Percentiles rank a stretch among this genome's conserved stretches.
These are phyloP conservation scores for Enteromius trimaculatus DNA, from an alignment of 2,797 vertebrate genomes.

Conservation along the genomic window DNA sequence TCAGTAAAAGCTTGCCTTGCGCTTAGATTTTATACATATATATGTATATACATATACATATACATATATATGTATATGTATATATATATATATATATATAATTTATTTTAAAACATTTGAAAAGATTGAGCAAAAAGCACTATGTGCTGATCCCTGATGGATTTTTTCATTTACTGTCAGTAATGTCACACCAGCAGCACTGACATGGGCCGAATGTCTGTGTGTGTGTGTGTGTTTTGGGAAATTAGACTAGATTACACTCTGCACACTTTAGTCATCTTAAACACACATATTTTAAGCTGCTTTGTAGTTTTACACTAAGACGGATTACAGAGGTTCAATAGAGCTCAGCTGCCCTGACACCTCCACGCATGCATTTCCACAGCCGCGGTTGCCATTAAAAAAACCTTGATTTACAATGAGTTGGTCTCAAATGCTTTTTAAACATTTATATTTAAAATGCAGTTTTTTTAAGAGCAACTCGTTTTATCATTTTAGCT, in stretches of 20 bases:
- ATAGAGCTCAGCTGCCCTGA: constrained; percentile 46
- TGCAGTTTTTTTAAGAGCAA: background rate
- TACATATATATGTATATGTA: no score
- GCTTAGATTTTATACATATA: constrained; percentile 22
- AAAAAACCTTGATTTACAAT: background rate
- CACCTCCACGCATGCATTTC: constrained; percentile 1
- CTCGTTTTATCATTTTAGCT: background rate
- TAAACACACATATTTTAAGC: constrained; percentile 57
- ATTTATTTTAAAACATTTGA: background rate
- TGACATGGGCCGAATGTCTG: constrained; percentile 46
- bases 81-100: no score
- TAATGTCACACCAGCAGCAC: constrained; percentile 46
- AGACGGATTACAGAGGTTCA: constrained; percentile 57
- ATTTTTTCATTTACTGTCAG: constrained; percentile 37
- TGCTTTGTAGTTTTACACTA: constrained; percentile 57
- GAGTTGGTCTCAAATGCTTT: background rate
- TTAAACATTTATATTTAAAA: background rate
- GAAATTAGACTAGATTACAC: constrained; percentile 44
- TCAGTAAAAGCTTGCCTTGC: constrained; percentile 38
- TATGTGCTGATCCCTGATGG: constrained; percentile 44
- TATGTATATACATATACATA: no score
- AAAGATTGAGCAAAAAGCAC: constrained; percentile 45
- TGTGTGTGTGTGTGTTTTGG: constrained; percentile 23
- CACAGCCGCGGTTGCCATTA: background rate
- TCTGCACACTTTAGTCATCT: constrained; percentile 57